These are phyloP conservation scores for Falcunculus frontatus DNA, from an alignment of 2,113 vertebrate species.

Conservation along the genomic window DNA sequence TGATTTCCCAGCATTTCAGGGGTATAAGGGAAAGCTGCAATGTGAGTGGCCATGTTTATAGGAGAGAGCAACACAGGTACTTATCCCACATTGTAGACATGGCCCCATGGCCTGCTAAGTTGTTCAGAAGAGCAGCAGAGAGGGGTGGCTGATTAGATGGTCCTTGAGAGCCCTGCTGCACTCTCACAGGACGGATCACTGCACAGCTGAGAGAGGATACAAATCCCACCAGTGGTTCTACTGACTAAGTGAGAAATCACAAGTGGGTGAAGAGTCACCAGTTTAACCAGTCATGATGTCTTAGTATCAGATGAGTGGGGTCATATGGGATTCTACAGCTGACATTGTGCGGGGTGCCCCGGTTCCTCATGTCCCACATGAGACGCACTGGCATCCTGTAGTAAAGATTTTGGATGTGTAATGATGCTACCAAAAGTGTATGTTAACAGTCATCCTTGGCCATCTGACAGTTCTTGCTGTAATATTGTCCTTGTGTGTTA, in stretches of 20 bases:
- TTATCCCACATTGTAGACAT: not conserved
- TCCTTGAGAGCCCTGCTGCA: not conserved
- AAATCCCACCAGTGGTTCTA: not conserved
- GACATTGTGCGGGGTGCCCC: not conserved
- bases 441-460: not conserved
- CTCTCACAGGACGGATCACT: not conserved
- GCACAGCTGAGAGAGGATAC: not conserved
- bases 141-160: not conserved
- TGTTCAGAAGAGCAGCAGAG: not conserved
- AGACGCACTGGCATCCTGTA: not conserved
- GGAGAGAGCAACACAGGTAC: not conserved
- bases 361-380: not conserved
- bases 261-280: not conserved
- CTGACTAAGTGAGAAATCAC: not conserved
- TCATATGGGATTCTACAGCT: not conserved
- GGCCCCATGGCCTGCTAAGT: not conserved
- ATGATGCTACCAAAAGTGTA: not conserved
- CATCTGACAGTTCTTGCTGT: not conserved
- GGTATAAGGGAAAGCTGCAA: not conserved
- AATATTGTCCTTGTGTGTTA: not conserved
- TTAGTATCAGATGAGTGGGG: not conserved
- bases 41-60: not conserved
- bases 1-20: not conserved
- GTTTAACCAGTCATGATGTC: not conserved
- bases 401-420: not conserved